Conservation (phyloP, 2,888 invertebrate species). For the Lithophane leautieri region DNA sequence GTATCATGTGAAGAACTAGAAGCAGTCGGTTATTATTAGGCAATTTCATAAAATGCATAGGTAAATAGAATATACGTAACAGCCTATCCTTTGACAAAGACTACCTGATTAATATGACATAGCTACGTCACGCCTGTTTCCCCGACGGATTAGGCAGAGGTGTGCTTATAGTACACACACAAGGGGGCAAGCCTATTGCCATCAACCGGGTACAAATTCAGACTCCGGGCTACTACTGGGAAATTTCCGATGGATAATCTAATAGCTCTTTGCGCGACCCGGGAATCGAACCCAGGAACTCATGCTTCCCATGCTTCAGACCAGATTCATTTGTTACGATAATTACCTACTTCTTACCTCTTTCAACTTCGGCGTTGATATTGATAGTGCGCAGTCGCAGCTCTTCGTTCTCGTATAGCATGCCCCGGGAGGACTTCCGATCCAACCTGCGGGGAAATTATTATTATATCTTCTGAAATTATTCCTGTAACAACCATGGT, state of each 20-base stretch:
- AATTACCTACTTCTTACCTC: conserved; percentile 91
- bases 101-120: neutral
- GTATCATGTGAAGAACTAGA: too few species aligned
- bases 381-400: conserved; percentile 96
- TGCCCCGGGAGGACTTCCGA: conserved; percentile 97
- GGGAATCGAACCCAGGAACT: too few species aligned
- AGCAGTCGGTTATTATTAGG: neutral
- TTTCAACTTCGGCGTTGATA: conserved; percentile 97
- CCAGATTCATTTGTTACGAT: too few species aligned
- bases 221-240: too few species aligned
- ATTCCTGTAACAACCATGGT: neutral
- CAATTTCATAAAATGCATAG: neutral
- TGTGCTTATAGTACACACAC: too few species aligned
- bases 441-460: conserved; percentile 91
- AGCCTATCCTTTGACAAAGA: neutral
- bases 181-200: too few species aligned
- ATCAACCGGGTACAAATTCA: too few species aligned
- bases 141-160: too few species aligned
- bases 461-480: conserved; percentile 13
- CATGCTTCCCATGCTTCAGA: too few species aligned
- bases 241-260: too few species aligned
- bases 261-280: too few species aligned
- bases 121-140: too few species aligned
- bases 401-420: conserved; percentile 98
- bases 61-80: neutral